phyloP scores from a whole-genome alignment of 1,140 invertebrate genomes.

The Trissolcus basalis region DNA sequence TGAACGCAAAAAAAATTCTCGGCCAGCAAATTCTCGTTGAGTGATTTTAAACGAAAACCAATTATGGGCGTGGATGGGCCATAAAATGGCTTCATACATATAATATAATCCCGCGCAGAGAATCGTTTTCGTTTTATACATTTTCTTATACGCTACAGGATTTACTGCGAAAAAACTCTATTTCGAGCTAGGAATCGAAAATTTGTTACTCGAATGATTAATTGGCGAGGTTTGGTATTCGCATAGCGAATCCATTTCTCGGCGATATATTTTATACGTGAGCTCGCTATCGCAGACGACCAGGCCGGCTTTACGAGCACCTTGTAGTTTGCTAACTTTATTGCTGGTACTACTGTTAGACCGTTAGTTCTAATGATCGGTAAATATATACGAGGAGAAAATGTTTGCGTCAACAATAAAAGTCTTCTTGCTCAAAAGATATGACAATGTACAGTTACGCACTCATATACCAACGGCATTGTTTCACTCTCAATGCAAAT shows the following conservation, averaged over 20 bases:
- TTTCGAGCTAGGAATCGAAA: too few species aligned
- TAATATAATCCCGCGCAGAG: too few species aligned
- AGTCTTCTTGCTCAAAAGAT: slow-evolving; percentile 30
- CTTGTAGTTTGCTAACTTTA: slow-evolving; percentile 34
- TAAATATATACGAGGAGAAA: slow-evolving; percentile 44
- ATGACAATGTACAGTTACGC: slow-evolving; percentile 46
- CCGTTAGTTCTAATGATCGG: slow-evolving; percentile 52
- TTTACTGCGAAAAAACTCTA: too few species aligned
- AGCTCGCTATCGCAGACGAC: slow-evolving; percentile 10
- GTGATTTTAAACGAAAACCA: too few species aligned
- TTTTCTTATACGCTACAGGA: too few species aligned
- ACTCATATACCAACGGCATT: slow-evolving; percentile 13
- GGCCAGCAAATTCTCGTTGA: too few species aligned
- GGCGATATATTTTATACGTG: slow-evolving; percentile 17
- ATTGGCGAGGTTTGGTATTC: too few species aligned
- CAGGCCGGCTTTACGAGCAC: slow-evolving; percentile 27
- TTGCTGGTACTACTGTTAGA: slow-evolving; percentile 37
- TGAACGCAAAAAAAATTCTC: too few species aligned
- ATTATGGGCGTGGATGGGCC: too few species aligned
- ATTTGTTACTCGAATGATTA: too few species aligned
- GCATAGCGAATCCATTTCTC: slow-evolving; percentile 23
- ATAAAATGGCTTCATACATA: too few species aligned
- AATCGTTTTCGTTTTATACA: too few species aligned
- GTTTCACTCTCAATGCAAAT: slow-evolving; percentile 38
- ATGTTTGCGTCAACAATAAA: slow-evolving; percentile 48